These are phyloP conservation scores for Drosophila equinoxialis DNA, from an alignment of 1,140 invertebrate genomes.

Conservation along the genomic window DNA sequence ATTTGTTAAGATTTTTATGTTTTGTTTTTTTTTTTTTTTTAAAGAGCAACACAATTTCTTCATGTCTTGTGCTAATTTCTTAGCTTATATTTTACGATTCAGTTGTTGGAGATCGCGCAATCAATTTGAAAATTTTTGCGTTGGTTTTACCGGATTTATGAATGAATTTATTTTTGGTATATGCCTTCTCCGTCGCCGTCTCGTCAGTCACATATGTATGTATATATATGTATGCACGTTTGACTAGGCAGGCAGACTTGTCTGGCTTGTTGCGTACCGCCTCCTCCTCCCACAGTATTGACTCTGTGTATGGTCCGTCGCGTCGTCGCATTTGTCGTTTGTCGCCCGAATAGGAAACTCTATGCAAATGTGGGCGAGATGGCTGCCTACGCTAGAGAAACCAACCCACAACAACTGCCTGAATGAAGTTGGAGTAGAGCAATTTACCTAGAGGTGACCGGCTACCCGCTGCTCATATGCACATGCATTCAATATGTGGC, in stretches of 20 bases:
- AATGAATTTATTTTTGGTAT: conserved; percentile 78
- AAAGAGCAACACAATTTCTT: conserved; percentile 10
- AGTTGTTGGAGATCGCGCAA: conserved; percentile 63
- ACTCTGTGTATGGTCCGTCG: conserved; percentile 37
- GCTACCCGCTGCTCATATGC: conserved; percentile 30
- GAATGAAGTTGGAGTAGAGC: conserved; percentile 41
- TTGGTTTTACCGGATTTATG: conserved; percentile 82
- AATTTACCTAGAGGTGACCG: conserved; percentile 65
- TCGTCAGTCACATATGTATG: conserved; percentile 38
- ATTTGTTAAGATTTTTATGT: background rate
- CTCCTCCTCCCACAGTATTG: conserved; percentile 51
- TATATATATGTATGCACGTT: background rate
- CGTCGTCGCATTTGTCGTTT: conserved; percentile 76
- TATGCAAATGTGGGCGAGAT: conserved; percentile 73
- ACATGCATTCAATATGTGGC: conserved; percentile 41
- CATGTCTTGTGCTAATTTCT: background rate
- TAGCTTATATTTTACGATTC: conserved; percentile 13
- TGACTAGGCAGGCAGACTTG: conserved; percentile 58
- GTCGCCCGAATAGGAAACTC: conserved; percentile 73
- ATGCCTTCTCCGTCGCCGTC: conserved; percentile 32
- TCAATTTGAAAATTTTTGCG: conserved; percentile 79
- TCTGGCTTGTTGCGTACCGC: conserved; percentile 59
- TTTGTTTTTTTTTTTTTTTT: background rate
- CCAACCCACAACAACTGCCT: conserved; percentile 70
- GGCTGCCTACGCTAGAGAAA: conserved; percentile 63